These are phyloP conservation scores for Menidia menidia DNA, from an alignment of 2,797 vertebrate species.

Conservation along the genomic window DNA sequence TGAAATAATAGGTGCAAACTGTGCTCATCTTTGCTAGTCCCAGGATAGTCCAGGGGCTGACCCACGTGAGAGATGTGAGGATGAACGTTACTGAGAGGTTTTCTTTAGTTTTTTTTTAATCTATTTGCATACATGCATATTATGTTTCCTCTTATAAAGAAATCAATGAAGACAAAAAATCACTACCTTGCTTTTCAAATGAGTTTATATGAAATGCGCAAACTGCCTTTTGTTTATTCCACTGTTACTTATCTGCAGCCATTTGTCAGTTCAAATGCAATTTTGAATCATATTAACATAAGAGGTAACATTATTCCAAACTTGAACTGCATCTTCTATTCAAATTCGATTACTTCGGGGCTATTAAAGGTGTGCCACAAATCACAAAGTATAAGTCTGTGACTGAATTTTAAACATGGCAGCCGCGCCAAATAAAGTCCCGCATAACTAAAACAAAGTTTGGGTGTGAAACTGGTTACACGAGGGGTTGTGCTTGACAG, in stretches of 20 bases:
- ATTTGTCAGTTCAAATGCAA: slow-evolving; percentile 64
- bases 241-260: slow-evolving; percentile 44
- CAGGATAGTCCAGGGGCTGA: slow-evolving; percentile 61
- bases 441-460: slow-evolving; percentile 39
- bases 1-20: slow-evolving; percentile 73
- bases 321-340: slow-evolving; percentile 27
- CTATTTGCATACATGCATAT: slow-evolving; percentile 49
- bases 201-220: slow-evolving; percentile 6
- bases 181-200: slow-evolving; percentile 13
- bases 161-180: slow-evolving; percentile 36
- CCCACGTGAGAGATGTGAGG: slow-evolving; percentile 60
- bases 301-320: slow-evolving; percentile 48
- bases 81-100: slow-evolving; percentile 47
- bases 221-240: slow-evolving; percentile 54
- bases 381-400: slow-evolving; percentile 20
- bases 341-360: slow-evolving; percentile 52
- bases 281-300: slow-evolving; percentile 51
- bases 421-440: slow-evolving; percentile 17
- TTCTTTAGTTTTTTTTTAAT: slow-evolving; percentile 33
- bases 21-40: slow-evolving; percentile 74
- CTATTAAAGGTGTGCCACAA: slow-evolving; percentile 59
- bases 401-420: slow-evolving; percentile 16
- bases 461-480: slow-evolving; percentile 31
- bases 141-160: slow-evolving; percentile 36
- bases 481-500: slow-evolving; percentile 47